phyloP scores from a whole-genome alignment of 1,140 invertebrate species.

The Eupeodes corollae region DNA sequence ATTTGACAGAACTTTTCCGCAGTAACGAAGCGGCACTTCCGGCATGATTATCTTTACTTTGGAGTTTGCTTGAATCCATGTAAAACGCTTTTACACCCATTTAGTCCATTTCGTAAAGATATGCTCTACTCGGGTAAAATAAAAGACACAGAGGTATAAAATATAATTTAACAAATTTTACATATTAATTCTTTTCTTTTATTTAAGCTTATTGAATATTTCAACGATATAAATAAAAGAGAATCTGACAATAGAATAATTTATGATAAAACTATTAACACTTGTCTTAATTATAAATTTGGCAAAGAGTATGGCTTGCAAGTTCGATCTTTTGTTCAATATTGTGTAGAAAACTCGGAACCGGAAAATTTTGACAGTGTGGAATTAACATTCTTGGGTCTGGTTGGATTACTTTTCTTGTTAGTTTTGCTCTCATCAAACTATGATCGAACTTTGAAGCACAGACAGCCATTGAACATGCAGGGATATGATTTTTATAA shows the following conservation, averaged over 20 bases:
- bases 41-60: constrained; percentile 42
- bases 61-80: constrained; percentile 40
- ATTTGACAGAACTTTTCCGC: constrained; percentile 23
- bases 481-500: constrained; percentile 16
- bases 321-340: constrained; percentile 20
- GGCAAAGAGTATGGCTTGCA: constrained; percentile 12
- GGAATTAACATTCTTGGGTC: constrained; percentile 12
- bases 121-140: constrained; percentile 8
- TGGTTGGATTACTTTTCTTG: constrained; percentile 10
- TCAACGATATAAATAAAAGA: constrained; percentile 14
- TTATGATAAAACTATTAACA: constrained; percentile 19
- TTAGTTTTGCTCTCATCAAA: constrained; percentile 11
- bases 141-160: constrained; percentile 13
- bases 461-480: not conserved
- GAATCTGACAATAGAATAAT: constrained; percentile 10
- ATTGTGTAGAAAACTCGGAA: constrained; percentile 19
- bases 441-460: constrained; percentile 18
- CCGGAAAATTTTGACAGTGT: constrained; percentile 13
- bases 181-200: not conserved
- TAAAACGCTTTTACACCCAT: constrained; percentile 3
- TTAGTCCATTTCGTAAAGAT: constrained; percentile 6
- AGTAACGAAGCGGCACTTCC: constrained; percentile 39
- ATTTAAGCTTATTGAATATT: constrained; percentile 17
- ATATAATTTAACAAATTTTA: not conserved
- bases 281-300: constrained; percentile 25